Percentiles rank a stretch among this genome's conserved stretches.
Conservation (phyloP, 2,888 invertebrate genomes). For the Machimus rusticus region DNA sequence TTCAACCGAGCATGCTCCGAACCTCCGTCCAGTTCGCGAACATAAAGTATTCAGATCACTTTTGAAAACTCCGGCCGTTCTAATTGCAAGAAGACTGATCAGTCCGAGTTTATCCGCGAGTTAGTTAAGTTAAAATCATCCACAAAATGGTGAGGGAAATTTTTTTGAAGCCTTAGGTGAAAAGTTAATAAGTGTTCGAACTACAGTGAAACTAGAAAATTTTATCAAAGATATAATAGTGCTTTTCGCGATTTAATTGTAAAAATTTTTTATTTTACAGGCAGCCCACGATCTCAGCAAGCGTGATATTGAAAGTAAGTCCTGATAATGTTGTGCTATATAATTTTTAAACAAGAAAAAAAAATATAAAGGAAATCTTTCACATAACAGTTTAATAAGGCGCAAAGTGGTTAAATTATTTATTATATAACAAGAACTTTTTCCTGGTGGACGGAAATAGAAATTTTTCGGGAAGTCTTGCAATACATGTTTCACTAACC, state of each 20-base stretch:
- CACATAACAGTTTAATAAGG: background rate
- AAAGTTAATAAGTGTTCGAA: slow-evolving; percentile 39
- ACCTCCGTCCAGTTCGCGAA: background rate
- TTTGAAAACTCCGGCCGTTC: background rate
- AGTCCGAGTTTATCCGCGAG: slow-evolving; percentile 64
- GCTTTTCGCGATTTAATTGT: slow-evolving; percentile 43
- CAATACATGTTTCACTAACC: background rate
- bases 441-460: background rate
- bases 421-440: background rate
- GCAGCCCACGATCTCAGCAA: slow-evolving; percentile 78
- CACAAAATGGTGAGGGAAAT: slow-evolving; percentile 72
- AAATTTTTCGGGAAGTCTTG: background rate
- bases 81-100: slow-evolving; percentile 54
- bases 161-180: slow-evolving; percentile 50
- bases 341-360: background rate
- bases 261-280: slow-evolving; percentile 67
- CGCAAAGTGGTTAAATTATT: background rate
- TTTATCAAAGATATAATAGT: background rate
- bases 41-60: slow-evolving; percentile 5
- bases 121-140: slow-evolving; percentile 65
- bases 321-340: slow-evolving; percentile 50
- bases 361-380: background rate
- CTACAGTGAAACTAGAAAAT: background rate
- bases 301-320: slow-evolving; percentile 91
- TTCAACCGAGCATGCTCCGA: background rate